Evolutionary conservation across 2,888 invertebrate genomes (phyloP), one percentile per base, ranked within the genome.

Genomic region (Drosophila incognita): DNA sequence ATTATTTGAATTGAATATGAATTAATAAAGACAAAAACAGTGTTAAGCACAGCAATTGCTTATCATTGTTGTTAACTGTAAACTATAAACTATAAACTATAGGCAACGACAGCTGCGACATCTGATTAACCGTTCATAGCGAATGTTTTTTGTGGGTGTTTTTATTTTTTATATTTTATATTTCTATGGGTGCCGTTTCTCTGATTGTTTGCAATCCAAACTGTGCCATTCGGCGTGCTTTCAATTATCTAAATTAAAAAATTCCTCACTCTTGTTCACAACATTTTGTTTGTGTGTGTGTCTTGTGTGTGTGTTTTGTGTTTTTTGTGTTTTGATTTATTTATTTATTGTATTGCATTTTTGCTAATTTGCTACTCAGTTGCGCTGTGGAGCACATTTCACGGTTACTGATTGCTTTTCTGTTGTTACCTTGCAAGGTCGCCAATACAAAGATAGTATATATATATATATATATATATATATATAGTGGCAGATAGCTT

Each of bases 231-330:
- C 65, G 58, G 75, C 56, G 73, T 40, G 48, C 57, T 79, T 82
- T 82, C 87, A 89, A 86, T 86, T 84, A 86, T 82, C 89, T 89
- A 87, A 86, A 86, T 86, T 87, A 82, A 89, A 86, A 85, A 86
- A 86, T 86, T 84, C 89, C 79, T 69, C 7, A 2, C 56, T 46
- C 78, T 62, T 89, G 89, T 86, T 82, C 61, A 38, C 74, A 64
- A 70, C 68, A 68, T 31, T 74, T 57, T 67, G 49, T 46, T 54
- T 62, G 48, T 53, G 57, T 58, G 57, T 58, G 27, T 40, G 0
- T 31, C 3, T 0, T 27, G 27, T 8, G 29, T 31, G 31, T 31
- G 31, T 31, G 31, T 53, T 46, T 52, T 62, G 36, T 31, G 31
- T 59, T 15, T 52, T 51, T 18, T 53, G 42, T 63, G 21, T 29